Base-by-base conservation (phyloP, 2,797 vertebrate genomes). In the Onychomys arenicola region DNA sequence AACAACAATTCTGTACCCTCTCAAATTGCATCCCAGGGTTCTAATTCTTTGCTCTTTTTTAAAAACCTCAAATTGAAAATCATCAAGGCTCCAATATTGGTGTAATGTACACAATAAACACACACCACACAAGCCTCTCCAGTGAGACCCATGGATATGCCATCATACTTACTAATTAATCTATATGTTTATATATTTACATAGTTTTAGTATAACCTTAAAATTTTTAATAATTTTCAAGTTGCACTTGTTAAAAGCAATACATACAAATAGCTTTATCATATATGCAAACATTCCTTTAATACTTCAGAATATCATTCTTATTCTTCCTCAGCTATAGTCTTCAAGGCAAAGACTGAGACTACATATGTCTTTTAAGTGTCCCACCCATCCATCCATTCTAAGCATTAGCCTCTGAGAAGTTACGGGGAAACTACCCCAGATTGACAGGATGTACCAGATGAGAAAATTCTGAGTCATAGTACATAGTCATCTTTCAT, bases 221-320 rank as follows among this genome's bases (percentile, higher is more conserved):
- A 91, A 52, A 29, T 2, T 11, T 73, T 46, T 34, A 49, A 43
- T 80, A 52, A 37, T 71, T 91, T 80, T 52, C 77, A 37, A 61
- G 49, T 91, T 49, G 16, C 29, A 94, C 17, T 40, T 86, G 32
- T 86, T 83, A 55, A 75, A 86, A 94, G 71, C 40, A 90, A 40
- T 46, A 32, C 32, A 23, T 17, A 81, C 40, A 75, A 89, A 86
- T 13, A 92, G 25, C 43, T 57, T 89, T 88, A 34, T 23, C 55
- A 63, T 10, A 55, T 12, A 25, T 63, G 88, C 40, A 81, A 93
- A 55, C 13, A 14, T 77, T 94, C 78, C 71, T 89, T 78, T 86
- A 61, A 52, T 73, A 21, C 71, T 43, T 5, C 11, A 69, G 29
- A 88, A 83, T 80, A 34, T 63, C 77, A 84, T 23, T 73, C 11